phyloP scores from a whole-genome alignment of 2,797 vertebrate genomes.

The Cynopterus sphinx region DNA sequence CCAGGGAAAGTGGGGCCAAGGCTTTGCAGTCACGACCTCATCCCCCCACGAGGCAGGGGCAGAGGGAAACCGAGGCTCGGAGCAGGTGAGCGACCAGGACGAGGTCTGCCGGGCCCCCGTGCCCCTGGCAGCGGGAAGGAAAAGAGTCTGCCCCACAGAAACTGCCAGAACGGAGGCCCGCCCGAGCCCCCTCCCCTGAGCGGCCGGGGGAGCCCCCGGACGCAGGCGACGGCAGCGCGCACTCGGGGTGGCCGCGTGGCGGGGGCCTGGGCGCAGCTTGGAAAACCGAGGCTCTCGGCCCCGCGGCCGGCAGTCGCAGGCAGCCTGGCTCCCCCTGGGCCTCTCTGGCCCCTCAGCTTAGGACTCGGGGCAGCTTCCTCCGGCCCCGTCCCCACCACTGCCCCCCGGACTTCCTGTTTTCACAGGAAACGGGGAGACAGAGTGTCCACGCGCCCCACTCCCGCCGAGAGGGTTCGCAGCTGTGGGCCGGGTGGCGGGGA shows the following conservation, averaged over 20 bases:
- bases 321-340: no score
- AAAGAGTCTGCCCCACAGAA: background rate
- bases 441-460: background rate
- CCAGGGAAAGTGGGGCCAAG: background rate
- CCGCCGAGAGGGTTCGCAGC: background rate
- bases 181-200: background rate
- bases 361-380: background rate
- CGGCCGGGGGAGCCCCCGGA: background rate
- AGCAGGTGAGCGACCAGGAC: no score
- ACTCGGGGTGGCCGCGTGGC: accelerated
- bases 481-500: accelerated
- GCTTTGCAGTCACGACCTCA: background rate
- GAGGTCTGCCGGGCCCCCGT: accelerated
- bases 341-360: background rate
- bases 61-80: background rate
- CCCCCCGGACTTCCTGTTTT: conserved; percentile 24
- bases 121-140: background rate
- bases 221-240: background rate
- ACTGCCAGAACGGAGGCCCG: no score
- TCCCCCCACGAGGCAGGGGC: background rate
- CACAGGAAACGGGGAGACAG: conserved; percentile 14
- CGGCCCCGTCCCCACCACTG: background rate
- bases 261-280: background rate
- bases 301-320: background rate
- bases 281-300: background rate